Conservation (phyloP, 2,888 invertebrate species). For the Agrypnus murinus region DNA sequence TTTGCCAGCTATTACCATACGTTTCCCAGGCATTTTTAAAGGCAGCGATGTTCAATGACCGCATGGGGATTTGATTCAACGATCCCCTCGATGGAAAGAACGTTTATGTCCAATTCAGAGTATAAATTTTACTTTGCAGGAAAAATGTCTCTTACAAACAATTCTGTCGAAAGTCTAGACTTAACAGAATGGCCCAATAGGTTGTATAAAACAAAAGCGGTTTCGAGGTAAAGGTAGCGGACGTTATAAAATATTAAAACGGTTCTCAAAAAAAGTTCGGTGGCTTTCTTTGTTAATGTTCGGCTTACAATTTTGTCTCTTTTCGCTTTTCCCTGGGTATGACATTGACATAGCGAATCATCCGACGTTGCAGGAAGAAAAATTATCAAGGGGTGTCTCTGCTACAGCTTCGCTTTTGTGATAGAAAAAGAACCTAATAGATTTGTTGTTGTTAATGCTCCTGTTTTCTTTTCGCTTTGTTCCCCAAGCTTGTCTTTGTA, state of each 20-base stretch:
- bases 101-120: constrained; percentile 45
- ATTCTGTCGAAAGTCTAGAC: constrained; percentile 43
- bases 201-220: constrained; percentile 40
- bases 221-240: constrained; percentile 32
- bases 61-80: constrained; percentile 47
- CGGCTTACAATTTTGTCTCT: constrained; percentile 48
- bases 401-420: constrained; percentile 49
- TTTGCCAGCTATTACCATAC: constrained; percentile 40
- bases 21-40: constrained; percentile 41
- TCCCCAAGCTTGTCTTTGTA: constrained; percentile 49
- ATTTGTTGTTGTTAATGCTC: constrained; percentile 53
- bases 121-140: constrained; percentile 43
- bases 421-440: constrained; percentile 52
- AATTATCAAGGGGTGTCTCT: constrained; percentile 50
- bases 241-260: constrained; percentile 46
- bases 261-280: constrained; percentile 39
- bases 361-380: constrained; percentile 50
- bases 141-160: constrained; percentile 45
- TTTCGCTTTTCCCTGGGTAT: constrained; percentile 44
- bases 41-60: constrained; percentile 48
- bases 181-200: constrained; percentile 34
- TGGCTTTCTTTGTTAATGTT: constrained; percentile 46
- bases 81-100: constrained; percentile 41
- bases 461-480: constrained; percentile 50
- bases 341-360: constrained; percentile 52